A percentile compares a stretch with the other conserved stretches of the same genome.
Conservation (phyloP, 2,888 invertebrate species). For the Leptogaster cylindrica region DNA sequence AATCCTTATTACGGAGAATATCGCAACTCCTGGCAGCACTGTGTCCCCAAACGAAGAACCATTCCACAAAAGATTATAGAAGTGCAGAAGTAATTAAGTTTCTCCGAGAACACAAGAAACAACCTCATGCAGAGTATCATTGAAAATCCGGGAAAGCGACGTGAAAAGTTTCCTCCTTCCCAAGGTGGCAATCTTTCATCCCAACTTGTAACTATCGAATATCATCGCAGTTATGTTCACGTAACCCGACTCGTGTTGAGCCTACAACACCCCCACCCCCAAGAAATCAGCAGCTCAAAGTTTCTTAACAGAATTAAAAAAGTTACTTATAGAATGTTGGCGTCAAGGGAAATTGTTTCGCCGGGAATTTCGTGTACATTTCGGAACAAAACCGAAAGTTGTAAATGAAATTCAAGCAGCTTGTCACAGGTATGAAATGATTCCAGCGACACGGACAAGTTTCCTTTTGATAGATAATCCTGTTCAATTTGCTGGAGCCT, state of each 20-base stretch:
- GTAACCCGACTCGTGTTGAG: conserved; percentile 3
- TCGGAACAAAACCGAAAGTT: conserved; percentile 9
- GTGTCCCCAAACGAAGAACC: too few species aligned
- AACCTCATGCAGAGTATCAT: conserved; percentile 11
- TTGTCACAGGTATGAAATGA: conserved; percentile 32
- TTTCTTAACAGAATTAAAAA: conserved; percentile 33
- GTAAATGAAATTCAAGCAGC: conserved; percentile 14
- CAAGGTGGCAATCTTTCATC: conserved; percentile 21
- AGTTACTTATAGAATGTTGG: conserved; percentile 2
- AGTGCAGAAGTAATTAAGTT: conserved; percentile 22
- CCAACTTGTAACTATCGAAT: conserved; percentile 15
- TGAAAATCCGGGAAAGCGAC: neutral
- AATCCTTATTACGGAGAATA: too few species aligned
- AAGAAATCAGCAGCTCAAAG: conserved; percentile 17
- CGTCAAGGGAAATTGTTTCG: neutral
- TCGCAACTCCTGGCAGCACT: too few species aligned
- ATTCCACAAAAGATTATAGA: too few species aligned
- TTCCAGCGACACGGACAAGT: conserved; percentile 23
- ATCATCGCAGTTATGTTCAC: too few species aligned
- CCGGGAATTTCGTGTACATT: neutral
- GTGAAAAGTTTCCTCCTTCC: neutral
- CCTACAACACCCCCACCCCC: conserved; percentile 3
- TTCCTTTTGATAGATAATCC: conserved; percentile 32
- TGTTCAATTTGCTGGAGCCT: neutral
- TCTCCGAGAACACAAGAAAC: conserved; percentile 9